Conservation (phyloP, 1,140 invertebrate species). For the Cylas formicarius region DNA sequence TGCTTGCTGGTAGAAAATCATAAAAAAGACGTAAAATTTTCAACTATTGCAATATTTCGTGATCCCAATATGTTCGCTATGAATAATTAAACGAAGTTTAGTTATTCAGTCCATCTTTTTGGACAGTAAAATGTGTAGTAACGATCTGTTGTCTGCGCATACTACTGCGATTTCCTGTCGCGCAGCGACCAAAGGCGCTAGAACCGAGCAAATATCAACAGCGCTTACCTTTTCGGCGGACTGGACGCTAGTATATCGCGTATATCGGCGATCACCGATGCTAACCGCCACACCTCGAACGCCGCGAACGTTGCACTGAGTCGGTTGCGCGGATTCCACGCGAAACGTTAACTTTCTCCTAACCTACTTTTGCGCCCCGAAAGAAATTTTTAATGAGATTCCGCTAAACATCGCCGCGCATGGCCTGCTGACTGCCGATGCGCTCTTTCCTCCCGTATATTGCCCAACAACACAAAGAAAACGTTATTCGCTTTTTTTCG, state of each 20-base stretch:
- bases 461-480: too few species aligned
- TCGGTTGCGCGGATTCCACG: conserved; percentile 25
- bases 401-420: too few species aligned
- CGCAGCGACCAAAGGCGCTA: background rate
- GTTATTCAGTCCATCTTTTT: background rate
- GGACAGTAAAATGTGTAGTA: background rate
- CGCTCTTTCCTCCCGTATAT: too few species aligned
- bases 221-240: too few species aligned
- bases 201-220: background rate
- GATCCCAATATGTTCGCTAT: too few species aligned
- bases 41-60: too few species aligned
- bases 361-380: conserved; percentile 33
- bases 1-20: too few species aligned
- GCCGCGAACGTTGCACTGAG: conserved; percentile 30
- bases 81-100: background rate
- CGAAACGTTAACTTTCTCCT: conserved; percentile 34
- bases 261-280: conserved; percentile 1
- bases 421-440: too few species aligned
- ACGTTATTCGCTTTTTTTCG: too few species aligned
- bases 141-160: background rate
- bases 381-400: conserved; percentile 31
- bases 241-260: too few species aligned
- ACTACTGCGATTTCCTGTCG: background rate
- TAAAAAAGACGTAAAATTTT: too few species aligned
- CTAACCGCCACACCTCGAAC: conserved; percentile 18